Percentiles rank a stretch among this genome's conserved stretches.
phyloP scores from a whole-genome alignment of 2,113 vertebrate genomes.

The Brienomyrus longianalis region DNA sequence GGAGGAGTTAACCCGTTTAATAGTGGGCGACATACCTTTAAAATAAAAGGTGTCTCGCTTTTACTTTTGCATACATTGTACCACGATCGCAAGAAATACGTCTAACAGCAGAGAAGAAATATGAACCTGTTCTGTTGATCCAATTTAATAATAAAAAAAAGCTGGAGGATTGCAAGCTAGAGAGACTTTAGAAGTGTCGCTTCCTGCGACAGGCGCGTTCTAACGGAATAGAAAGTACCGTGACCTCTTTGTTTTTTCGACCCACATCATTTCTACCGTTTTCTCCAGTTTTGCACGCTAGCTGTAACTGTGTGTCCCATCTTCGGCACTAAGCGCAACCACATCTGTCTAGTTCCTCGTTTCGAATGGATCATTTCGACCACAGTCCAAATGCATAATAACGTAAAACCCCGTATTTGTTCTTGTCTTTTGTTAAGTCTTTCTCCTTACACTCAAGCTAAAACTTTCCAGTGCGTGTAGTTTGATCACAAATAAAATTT shows the following conservation, averaged over 20 bases:
- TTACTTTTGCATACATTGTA: neutral
- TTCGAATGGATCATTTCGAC: neutral
- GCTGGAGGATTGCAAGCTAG: neutral
- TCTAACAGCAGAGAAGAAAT: neutral
- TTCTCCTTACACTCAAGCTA: no score
- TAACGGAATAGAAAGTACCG: conserved; percentile 19
- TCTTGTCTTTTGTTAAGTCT: neutral
- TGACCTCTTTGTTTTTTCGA: conserved; percentile 22
- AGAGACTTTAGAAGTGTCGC: neutral
- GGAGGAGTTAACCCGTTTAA: neutral
- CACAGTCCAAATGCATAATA: neutral
- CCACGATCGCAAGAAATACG: neutral
- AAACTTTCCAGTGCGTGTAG: neutral
- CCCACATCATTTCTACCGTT: conserved; percentile 20
- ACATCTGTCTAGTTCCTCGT: neutral
- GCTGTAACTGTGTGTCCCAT: neutral
- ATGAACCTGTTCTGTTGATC: neutral
- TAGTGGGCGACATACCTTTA: neutral
- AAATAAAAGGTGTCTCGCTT: neutral
- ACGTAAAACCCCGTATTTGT: neutral
- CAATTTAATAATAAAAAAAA: neutral
- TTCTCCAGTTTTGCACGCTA: neutral
- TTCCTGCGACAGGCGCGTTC: neutral
- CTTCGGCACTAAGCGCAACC: neutral
- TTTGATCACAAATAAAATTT: neutral